Conservation (phyloP, 2,888 invertebrate species). For the Nasonovia ribisnigri region DNA sequence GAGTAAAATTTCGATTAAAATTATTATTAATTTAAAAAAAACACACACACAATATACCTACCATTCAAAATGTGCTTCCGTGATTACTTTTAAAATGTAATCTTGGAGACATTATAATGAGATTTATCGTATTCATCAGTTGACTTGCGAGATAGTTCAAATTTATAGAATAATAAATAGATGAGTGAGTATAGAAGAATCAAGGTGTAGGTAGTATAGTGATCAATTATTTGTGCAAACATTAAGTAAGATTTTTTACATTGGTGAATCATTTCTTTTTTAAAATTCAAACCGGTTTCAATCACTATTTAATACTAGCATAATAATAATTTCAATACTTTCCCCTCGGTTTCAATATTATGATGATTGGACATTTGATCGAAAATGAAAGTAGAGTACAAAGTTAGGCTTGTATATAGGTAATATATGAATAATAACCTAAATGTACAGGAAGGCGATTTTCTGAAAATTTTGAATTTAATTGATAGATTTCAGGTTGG, state of each 20-base stretch:
- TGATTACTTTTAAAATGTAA: background rate
- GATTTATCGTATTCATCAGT: background rate
- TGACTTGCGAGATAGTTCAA: background rate
- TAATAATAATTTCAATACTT: constrained; percentile 52
- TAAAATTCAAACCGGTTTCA: constrained; percentile 46
- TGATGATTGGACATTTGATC: constrained; percentile 23
- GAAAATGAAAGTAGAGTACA: constrained; percentile 35
- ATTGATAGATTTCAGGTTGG: background rate
- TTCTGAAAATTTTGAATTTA: background rate
- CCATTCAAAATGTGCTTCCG: constrained; percentile 25
- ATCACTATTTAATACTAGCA: background rate
- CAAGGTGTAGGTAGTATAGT: background rate
- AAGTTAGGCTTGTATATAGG: background rate
- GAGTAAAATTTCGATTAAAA: constrained; percentile 2
- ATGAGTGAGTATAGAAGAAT: background rate
- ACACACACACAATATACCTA: background rate
- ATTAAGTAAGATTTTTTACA: background rate
- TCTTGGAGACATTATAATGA: background rate
- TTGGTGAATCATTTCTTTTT: constrained; percentile 37
- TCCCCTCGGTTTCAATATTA: constrained; percentile 32
- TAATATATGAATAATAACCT: background rate
- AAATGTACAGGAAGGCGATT: background rate
- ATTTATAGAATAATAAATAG: background rate
- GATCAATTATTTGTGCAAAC: background rate
- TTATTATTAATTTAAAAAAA: background rate